A percentile compares a stretch with the other conserved stretches of the same genome.
phyloP scores from a whole-genome alignment of 2,797 vertebrate genomes.

The Darevskia mixta region DNA sequence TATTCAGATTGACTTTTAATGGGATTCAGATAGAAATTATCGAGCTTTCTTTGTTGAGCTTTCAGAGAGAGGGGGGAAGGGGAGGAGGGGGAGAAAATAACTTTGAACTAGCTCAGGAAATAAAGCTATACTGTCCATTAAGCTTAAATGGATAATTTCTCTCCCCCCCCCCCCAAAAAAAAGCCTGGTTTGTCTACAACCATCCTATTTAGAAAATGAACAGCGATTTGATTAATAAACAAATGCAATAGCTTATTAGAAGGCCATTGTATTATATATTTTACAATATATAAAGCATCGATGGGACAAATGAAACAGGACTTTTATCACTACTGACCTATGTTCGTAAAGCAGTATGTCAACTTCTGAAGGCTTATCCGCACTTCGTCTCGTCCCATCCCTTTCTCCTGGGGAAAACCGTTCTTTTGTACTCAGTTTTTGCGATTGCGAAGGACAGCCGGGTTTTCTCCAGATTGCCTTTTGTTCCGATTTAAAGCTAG shows the following conservation, averaged over 20 bases:
- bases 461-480: too few relatives aligned
- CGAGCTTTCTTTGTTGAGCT: conserved; percentile 55
- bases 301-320: not conserved
- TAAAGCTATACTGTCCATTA: conserved; percentile 56
- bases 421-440: too few relatives aligned
- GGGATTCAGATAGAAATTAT: conserved; percentile 50
- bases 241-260: conserved; percentile 51
- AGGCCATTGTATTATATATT: conserved; percentile 16
- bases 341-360: not conserved
- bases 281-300: not conserved
- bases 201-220: not conserved
- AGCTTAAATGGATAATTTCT: conserved; percentile 54
- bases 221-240: conserved; percentile 53
- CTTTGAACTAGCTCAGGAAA: conserved; percentile 53
- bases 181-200: conserved; percentile 24
- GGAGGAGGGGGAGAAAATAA: conserved; percentile 15
- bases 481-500: too few relatives aligned
- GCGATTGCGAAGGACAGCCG: too few relatives aligned
- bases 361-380: not conserved
- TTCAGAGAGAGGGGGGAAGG: conserved; percentile 38
- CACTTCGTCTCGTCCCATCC: too few relatives aligned
- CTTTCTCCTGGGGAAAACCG: too few relatives aligned
- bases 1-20: conserved; percentile 70
- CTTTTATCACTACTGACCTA: not conserved
- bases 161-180: conserved; percentile 2